Base-by-base conservation (phyloP, 2,797 vertebrate species). In the Yasuhikotakia modesta region DNA sequence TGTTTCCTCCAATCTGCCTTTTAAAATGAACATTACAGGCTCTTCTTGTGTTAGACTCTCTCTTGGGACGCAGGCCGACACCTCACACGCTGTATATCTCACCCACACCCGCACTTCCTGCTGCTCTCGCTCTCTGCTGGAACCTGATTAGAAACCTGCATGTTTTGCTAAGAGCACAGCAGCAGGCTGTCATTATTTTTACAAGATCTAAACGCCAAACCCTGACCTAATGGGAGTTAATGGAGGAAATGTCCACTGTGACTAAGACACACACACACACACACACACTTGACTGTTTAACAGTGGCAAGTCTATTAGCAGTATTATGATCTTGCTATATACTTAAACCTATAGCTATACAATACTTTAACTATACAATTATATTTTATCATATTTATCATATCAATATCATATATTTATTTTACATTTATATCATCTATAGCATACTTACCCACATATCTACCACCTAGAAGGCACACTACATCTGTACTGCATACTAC, bases 11-110 rank as follows among this genome's bases (percentile, higher is more conserved):
- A 83, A 71, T 45, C 69, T 67, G 73, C 76, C 87, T 90, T 89
- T 90, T 88, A 91, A 92, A 95, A 94, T 92, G 91, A 90, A 93
- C 92, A 94, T 91, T 88, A 90, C 87, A 92, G 92, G 93, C 90
- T 89, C 88, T 57, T 84, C 86, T 88, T 89, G 85, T 89, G 91
- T 93, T 91, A 91, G 88, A 88, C 91, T 92, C 91, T 91, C 91
- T 91, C 93, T 58, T 67, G 89, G 90, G 90, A 89, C 82, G 72
- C 70, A 58, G n/a, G 77, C 76, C 92, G 92, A 91, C 90, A 91
- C 91, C 92, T 91, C 91, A 21, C 45, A 57, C 12, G 46, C 58
- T 53, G 64, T 63, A 74, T 16, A 70, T 70, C 70, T 70, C 48
- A 48, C 48, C 24, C 48, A 19, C 55, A 50, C n/a, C 35, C 30